Conservation (phyloP, 2,888 invertebrate species). For the Mesoligia furuncula region DNA sequence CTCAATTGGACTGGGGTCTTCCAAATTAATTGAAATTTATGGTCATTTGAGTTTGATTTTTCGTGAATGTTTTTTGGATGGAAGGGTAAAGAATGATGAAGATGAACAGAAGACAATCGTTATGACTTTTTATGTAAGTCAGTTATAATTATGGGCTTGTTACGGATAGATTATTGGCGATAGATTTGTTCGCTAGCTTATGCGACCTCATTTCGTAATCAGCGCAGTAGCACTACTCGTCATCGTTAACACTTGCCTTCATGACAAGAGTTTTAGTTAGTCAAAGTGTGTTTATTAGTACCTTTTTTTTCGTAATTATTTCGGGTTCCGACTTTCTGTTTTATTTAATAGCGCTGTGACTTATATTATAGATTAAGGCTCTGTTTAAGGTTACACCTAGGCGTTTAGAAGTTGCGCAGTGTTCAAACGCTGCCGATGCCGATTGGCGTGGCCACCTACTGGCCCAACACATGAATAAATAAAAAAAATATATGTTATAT, state of each 20-base stretch:
- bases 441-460: background rate
- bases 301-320: background rate
- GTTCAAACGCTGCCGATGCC: background rate
- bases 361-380: background rate
- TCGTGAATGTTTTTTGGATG: constrained; percentile 31
- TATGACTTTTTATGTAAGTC: background rate
- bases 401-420: background rate
- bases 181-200: background rate
- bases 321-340: background rate
- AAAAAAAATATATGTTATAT: too few relatives aligned
- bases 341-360: background rate
- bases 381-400: background rate
- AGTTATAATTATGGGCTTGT: background rate
- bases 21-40: constrained; percentile 81
- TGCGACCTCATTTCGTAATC: too few relatives aligned
- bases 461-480: too few relatives aligned
- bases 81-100: constrained; percentile 9
- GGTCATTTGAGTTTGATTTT: constrained; percentile 63
- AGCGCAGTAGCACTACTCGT: background rate
- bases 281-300: background rate
- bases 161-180: background rate
- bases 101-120: background rate
- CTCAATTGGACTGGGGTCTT: constrained; percentile 70
- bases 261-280: background rate
- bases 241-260: background rate